Base-by-base conservation (phyloP, 1,140 invertebrate genomes). In the Pygmarrhopalites habei region DNA sequence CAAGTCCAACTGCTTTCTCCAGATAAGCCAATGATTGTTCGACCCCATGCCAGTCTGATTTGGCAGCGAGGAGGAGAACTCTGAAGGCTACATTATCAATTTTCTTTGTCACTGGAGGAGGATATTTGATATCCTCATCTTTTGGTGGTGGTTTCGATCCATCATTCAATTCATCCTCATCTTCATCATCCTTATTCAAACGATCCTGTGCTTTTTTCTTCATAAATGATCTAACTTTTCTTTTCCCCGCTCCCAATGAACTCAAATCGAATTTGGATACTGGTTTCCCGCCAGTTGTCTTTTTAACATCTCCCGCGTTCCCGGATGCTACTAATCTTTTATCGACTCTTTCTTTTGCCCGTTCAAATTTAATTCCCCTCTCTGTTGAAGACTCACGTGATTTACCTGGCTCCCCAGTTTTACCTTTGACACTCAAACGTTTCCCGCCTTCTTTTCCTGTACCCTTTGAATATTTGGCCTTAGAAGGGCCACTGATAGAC, bases 11-110 rank as follows among this genome's bases (percentile, higher is more conserved):
- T 72, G 85, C 78, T 77, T 91, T 92, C 77, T 94, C 90, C 74
- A 92, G 76, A 67, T 82, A 83, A 74, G 92, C 90, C 71, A 94
- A 82, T 47, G 86, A 82, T 72, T 89, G 86, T 72, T 94, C 91
- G 72, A 91, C 83, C 7, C 88, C 86, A 14, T 87, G 83, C 90
- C 90, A 95, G 77, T 95, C 92, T 28, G 86, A 87, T 71, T 89
- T 87, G 75, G 88, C 86, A 62, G 87, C 86, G 72, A 92, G 75
- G 2, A 79, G 81, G 72, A 92, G 77, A 1, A 92, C 79, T 73
- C 85, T 83, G 2, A 58, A n/a, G 17, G 25, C 62, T 10, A 49
- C 25, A 58, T 21, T 58, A 15, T 60, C 35, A 15, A 57, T 15
- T 57, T 43, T 47, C 51, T 65, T 25, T 47, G 39, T 43, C 39